Conservation (phyloP, 2,888 invertebrate species). For the Drosophila nr. medialis region DNA sequence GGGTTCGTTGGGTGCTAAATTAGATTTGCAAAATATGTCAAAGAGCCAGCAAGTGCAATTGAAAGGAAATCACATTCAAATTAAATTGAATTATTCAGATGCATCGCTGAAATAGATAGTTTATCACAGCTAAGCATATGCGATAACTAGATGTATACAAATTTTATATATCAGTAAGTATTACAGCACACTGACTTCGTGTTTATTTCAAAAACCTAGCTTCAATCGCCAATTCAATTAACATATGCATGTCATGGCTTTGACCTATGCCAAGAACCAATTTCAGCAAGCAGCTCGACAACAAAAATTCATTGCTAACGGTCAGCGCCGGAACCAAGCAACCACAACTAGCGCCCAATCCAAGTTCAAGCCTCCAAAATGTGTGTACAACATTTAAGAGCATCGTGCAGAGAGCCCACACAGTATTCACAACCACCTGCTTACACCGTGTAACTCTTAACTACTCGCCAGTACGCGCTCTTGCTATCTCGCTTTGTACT, state of each 20-base stretch:
- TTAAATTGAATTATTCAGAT: slow-evolving; percentile 5
- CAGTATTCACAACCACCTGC: slow-evolving; percentile 25
- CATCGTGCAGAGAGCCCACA: neutral
- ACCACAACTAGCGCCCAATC: slow-evolving; percentile 1
- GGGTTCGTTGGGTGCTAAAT: neutral
- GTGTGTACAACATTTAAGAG: slow-evolving; percentile 28
- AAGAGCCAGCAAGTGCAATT: neutral
- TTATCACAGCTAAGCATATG: neutral
- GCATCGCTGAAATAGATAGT: neutral
- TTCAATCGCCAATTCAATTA: slow-evolving; percentile 23
- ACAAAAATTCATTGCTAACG: slow-evolving; percentile 22
- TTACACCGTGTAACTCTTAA: slow-evolving; percentile 6
- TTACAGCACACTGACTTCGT: neutral
- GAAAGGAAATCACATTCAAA: neutral
- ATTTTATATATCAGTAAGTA: neutral
- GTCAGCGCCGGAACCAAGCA: slow-evolving; percentile 19
- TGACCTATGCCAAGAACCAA: slow-evolving; percentile 59
- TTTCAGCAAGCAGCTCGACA: slow-evolving; percentile 26
- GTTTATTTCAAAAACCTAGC: neutral
- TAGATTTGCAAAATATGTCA: slow-evolving; percentile 4
- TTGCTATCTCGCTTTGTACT: neutral
- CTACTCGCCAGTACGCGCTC: neutral
- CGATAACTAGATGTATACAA: neutral
- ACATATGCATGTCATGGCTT: slow-evolving; percentile 46
- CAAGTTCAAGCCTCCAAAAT: slow-evolving; percentile 43